Evolutionary conservation across 2,113 vertebrate species (phyloP).

Genomic region (Ailurus styani): DNA sequence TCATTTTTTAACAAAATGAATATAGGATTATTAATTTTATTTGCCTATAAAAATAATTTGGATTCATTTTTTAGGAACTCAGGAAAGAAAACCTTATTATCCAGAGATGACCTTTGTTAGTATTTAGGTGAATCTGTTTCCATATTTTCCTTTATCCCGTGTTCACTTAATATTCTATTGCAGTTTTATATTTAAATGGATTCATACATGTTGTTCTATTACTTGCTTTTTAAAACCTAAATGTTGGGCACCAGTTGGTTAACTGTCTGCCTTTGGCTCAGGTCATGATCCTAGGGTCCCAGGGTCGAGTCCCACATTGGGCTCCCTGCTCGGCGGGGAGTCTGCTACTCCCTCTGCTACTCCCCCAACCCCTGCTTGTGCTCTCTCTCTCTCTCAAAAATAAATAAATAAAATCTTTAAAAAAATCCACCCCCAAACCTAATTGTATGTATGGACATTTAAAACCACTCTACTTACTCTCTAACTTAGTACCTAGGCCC

Average conservation of each 20-base stretch:
- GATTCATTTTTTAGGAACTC: conserved; percentile 22
- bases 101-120: not conserved
- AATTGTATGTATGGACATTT: not conserved
- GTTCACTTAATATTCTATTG: not conserved
- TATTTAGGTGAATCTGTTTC: not conserved
- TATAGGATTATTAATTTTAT: conserved; percentile 18
- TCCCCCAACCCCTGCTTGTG: no score
- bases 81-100: conserved; percentile 12
- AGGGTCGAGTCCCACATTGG: no score
- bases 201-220: not conserved
- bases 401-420: no score
- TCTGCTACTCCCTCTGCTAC: no score
- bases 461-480: not conserved
- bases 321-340: no score
- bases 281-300: no score
- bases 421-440: not conserved
- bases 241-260: no score
- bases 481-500: not conserved
- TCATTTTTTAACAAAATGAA: not conserved
- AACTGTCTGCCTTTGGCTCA: no score
- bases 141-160: not conserved
- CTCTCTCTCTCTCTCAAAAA: no score
- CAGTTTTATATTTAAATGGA: not conserved
- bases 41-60: not conserved
- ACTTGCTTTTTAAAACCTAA: not conserved